Evolutionary conservation across 1,140 invertebrate species (phyloP).

Genomic region (Drepana arcuata): DNA sequence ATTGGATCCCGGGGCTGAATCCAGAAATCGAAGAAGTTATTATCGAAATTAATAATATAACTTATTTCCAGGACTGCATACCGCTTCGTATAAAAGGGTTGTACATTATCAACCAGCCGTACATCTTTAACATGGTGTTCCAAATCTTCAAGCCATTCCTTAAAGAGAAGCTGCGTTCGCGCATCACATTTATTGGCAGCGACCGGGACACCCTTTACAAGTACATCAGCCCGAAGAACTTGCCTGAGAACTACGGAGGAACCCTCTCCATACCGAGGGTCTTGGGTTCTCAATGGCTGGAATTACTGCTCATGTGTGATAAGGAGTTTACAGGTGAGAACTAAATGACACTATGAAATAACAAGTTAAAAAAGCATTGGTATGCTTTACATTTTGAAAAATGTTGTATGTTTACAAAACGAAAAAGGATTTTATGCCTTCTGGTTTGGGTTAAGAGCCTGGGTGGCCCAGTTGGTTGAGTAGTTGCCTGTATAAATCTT

Average conservation of each 20-base stretch:
- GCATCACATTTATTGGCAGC: conserved; percentile 88
- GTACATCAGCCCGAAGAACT: conserved; percentile 83
- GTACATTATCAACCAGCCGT: conserved; percentile 91
- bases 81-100: conserved; percentile 88
- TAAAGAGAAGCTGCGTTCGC: conserved; percentile 80
- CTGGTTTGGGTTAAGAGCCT: too few species aligned
- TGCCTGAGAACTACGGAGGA: conserved; percentile 86
- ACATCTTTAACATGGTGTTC: conserved; percentile 90
- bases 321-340: conserved; percentile 80
- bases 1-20: not conserved
- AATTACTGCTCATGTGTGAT: conserved; percentile 79
- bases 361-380: not conserved
- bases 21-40: not conserved
- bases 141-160: conserved; percentile 90
- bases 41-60: too few species aligned
- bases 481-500: not conserved
- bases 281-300: conserved; percentile 80
- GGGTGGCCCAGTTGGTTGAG: not conserved
- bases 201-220: conserved; percentile 86
- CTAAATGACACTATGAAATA: too few species aligned
- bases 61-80: conserved; percentile 81
- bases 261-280: conserved; percentile 77
- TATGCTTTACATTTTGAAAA: not conserved
- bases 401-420: not conserved
- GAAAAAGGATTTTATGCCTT: too few species aligned